Conservation (phyloP, 2,888 invertebrate genomes). For the Ichneumon xanthorius region DNA sequence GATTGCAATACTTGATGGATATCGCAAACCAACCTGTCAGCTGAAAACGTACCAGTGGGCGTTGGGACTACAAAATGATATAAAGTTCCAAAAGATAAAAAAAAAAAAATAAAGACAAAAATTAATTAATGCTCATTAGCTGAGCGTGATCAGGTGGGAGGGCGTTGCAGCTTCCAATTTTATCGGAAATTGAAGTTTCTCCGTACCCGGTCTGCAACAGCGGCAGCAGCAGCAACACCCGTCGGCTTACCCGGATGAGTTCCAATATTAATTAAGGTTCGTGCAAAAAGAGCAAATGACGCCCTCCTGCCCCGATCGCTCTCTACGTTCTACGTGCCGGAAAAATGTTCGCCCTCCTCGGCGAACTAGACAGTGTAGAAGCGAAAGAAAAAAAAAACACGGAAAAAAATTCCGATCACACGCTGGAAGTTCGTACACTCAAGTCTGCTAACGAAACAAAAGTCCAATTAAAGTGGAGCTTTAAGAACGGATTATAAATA, state of each 20-base stretch:
- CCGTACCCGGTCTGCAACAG: constrained; percentile 21
- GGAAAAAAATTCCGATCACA: constrained; percentile 17
- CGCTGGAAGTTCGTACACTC: constrained; percentile 10
- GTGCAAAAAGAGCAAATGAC: constrained; percentile 61
- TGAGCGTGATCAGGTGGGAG: constrained; percentile 46
- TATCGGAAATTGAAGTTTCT: constrained; percentile 68
- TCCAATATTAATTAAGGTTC: constrained; percentile 69
- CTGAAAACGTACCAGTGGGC: neutral
- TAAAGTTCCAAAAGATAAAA: constrained; percentile 42
- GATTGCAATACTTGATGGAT: neutral
- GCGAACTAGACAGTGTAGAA: constrained; percentile 23
- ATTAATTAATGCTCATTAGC: constrained; percentile 70
- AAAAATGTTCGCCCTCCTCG: constrained; percentile 23
- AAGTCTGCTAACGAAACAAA: constrained; percentile 20
- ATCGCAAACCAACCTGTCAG: neutral
- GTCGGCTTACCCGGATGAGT: constrained; percentile 60
- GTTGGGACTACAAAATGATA: constrained; percentile 6
- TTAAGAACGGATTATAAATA: constrained; percentile 14
- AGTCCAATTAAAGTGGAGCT: constrained; percentile 19
- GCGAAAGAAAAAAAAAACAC: constrained; percentile 7
- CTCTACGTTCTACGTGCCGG: neutral
- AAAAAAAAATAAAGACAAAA: constrained; percentile 31
- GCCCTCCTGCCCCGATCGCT: neutral
- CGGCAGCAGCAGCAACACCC: constrained; percentile 49
- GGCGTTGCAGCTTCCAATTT: constrained; percentile 57